A percentile compares a stretch with the other conserved stretches of the same genome.
Evolutionary conservation across 2,113 vertebrate genomes (phyloP).

Genomic region (Azemiops feae): DNA sequence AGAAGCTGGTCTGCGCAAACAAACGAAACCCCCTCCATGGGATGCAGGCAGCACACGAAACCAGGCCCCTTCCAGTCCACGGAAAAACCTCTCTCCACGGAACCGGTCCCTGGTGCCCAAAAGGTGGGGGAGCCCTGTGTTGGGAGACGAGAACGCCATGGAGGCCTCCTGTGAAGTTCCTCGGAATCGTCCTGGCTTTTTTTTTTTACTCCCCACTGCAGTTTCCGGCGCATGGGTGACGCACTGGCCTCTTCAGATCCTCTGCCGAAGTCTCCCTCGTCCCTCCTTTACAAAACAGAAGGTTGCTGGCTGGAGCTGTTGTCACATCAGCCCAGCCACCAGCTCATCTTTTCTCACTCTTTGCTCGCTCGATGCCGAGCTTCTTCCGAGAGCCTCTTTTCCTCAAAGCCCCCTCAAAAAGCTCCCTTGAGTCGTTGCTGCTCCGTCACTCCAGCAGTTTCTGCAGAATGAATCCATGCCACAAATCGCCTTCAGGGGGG

Average conservation of each 20-base stretch:
- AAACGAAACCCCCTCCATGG: too few species aligned
- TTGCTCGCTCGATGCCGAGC: not conserved
- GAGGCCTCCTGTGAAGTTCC: not conserved
- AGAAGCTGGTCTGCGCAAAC: too few species aligned
- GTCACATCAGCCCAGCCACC: too few species aligned
- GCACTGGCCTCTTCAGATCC: not conserved
- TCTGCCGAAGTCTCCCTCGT: not conserved
- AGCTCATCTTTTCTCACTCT: not conserved
- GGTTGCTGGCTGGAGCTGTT: not conserved
- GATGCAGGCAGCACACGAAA: too few species aligned
- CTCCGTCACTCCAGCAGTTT: too few species aligned
- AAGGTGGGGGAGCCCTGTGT: not conserved
- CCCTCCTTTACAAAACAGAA: not conserved
- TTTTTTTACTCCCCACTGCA: not conserved
- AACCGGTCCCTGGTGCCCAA: too few species aligned
- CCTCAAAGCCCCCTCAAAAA: not conserved
- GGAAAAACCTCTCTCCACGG: too few species aligned
- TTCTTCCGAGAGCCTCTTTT: not conserved
- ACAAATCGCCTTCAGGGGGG: not conserved
- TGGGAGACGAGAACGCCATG: not conserved
- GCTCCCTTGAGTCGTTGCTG: not conserved
- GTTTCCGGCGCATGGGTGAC: not conserved
- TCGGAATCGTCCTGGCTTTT: too few species aligned
- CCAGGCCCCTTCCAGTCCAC: too few species aligned
- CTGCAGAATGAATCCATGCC: too few species aligned